Evolutionary conservation across 2,797 vertebrate species (phyloP).

Genomic region (Macrochelys suwanniensis): DNA sequence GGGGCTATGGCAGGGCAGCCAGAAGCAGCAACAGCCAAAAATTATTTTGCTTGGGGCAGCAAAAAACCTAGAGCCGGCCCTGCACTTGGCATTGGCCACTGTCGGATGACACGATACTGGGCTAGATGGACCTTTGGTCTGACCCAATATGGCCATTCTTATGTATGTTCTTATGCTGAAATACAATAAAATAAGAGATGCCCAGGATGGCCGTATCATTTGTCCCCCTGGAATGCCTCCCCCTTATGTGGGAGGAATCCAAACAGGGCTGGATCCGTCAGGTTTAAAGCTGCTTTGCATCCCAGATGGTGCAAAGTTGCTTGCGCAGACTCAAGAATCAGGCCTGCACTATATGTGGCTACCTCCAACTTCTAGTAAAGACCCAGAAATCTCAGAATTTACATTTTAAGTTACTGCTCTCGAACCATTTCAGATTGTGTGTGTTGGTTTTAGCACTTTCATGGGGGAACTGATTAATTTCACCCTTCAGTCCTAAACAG

Average conservation of each 20-base stretch:
- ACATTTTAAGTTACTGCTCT: not conserved
- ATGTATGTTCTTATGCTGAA: not conserved
- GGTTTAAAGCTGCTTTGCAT: not conserved
- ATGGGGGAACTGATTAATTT: not conserved
- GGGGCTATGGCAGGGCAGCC: no score
- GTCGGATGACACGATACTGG: no score
- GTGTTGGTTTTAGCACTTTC: not conserved
- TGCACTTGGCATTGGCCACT: no score
- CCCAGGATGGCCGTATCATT: not conserved
- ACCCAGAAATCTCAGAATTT: not conserved
- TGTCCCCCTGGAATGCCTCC: not conserved
- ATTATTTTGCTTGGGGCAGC: no score
- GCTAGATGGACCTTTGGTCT: no score
- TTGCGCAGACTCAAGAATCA: not conserved
- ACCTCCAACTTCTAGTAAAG: not conserved
- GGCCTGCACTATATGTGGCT: not conserved
- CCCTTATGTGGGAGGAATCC: not conserved
- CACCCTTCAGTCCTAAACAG: not conserved
- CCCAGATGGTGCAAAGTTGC: not conserved
- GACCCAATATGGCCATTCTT: no score
- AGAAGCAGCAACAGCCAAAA: no score
- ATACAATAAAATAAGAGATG: not conserved
- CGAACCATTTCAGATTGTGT: not conserved
- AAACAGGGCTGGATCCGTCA: not conserved
- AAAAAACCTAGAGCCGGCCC: no score